phyloP scores from a whole-genome alignment of 2,113 vertebrate species.

The cattle (Bos taurus) region ARS-UCD2.0 NC_037338.1:78516001-78516500 shows the following conservation, averaged over 20 bases:
- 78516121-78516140: constrained; percentile 39
- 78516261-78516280: background rate
- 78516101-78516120: background rate
- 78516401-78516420: no score
- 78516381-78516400: no score
- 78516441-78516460: background rate
- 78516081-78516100: constrained; percentile 22
- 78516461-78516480: background rate
- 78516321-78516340: no score
- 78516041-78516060: background rate
- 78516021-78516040: background rate
- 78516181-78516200: constrained; percentile 4
- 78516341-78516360: no score
- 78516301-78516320: no score
- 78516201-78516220: constrained; percentile 25
- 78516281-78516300: no score
- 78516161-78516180: constrained; percentile 18
- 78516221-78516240: background rate
- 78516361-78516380: no score
- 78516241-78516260: background rate
- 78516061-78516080: background rate
- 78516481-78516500: background rate
- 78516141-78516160: background rate
- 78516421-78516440: background rate
- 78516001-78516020: constrained; percentile 22